Evolutionary conservation across 2,888 invertebrate genomes (phyloP).

Genomic region (Cosmia pyralina): DNA sequence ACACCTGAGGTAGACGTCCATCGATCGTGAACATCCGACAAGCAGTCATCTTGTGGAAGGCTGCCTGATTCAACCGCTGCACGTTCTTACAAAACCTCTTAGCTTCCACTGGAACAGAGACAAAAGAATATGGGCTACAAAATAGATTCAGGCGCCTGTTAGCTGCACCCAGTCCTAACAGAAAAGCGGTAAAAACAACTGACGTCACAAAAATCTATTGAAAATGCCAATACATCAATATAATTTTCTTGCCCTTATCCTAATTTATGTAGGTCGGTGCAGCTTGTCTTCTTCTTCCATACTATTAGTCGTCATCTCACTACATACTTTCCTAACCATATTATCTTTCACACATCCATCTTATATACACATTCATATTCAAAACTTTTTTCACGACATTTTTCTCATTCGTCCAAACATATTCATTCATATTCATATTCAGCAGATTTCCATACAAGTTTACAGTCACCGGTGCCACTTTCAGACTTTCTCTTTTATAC

Average conservation of each 20-base stretch:
- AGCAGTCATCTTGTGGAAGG: slow-evolving; percentile 7
- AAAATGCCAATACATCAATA: not conserved
- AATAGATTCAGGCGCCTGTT: not conserved
- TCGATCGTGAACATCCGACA: slow-evolving; percentile 8
- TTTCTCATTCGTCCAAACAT: not conserved
- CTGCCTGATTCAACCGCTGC: slow-evolving; percentile 7
- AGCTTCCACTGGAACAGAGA: not conserved
- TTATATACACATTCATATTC: not conserved
- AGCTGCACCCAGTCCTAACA: not conserved
- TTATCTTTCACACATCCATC: not conserved
- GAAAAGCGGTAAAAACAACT: not conserved
- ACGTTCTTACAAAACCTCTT: slow-evolving; percentile 10
- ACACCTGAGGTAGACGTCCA: slow-evolving; percentile 1
- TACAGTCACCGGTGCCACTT: not conserved
- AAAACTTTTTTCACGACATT: not conserved
- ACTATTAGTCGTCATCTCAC: not conserved
- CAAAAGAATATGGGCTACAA: not conserved
- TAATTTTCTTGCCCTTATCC: not conserved
- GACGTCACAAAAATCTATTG: not conserved
- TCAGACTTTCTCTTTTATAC: not conserved
- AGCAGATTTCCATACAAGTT: not conserved
- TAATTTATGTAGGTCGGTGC: not conserved
- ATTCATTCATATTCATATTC: not conserved
- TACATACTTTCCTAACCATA: not conserved
- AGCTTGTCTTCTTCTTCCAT: not conserved